Percentiles rank a stretch among this genome's conserved stretches.
phyloP scores from a whole-genome alignment of 2,113 vertebrate genomes.

The Peromyscus maniculatus region DNA sequence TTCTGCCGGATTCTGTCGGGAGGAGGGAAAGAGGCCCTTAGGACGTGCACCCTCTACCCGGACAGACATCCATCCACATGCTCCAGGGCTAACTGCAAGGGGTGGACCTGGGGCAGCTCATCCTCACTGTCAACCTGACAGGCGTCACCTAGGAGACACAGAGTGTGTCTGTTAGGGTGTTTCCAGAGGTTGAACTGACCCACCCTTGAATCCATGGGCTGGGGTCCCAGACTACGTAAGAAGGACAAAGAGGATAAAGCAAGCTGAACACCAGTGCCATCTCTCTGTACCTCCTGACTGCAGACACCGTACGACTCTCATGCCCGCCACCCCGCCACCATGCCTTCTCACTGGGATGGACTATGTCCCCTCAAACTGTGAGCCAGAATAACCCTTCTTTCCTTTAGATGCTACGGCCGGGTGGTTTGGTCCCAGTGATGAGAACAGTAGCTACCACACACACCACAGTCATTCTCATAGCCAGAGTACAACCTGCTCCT shows the following conservation, averaged over 20 bases:
- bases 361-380: not conserved
- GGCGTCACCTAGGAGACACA: not conserved
- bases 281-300: not conserved
- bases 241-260: not conserved
- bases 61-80: not conserved
- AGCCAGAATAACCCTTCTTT: not conserved
- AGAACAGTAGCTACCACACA: not conserved
- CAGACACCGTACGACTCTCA: not conserved
- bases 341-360: not conserved
- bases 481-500: not conserved
- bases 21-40: conserved; percentile 19
- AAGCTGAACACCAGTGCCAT: not conserved
- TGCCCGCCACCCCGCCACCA: not conserved
- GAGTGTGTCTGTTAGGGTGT: not conserved
- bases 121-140: not conserved
- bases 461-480: not conserved
- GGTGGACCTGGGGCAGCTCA: not conserved
- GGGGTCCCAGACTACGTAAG: not conserved
- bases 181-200: not conserved
- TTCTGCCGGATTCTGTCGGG: conserved; percentile 92
- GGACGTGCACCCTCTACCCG: not conserved
- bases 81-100: not conserved
- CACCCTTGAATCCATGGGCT: not conserved
- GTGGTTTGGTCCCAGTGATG: not conserved
- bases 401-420: not conserved